Conservation (phyloP, 2,113 vertebrate species). For the Puntigrus tetrazona region DNA sequence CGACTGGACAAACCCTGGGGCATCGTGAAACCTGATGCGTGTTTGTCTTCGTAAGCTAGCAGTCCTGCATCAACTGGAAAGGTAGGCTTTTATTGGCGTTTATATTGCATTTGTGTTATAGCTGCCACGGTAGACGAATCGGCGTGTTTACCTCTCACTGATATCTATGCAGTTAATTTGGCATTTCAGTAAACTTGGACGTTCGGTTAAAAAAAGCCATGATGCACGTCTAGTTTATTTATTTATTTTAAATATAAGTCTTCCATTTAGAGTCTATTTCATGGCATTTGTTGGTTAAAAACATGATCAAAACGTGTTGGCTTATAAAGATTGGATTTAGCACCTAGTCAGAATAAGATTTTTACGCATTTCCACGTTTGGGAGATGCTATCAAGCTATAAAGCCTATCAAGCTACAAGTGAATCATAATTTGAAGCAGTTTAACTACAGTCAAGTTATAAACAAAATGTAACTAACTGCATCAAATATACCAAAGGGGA, state of each 20-base stretch:
- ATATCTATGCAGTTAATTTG: neutral
- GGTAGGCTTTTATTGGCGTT: slow-evolving; percentile 11
- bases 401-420: neutral
- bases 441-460: neutral
- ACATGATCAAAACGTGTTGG: neutral
- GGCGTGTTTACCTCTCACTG: neutral
- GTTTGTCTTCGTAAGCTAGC: neutral
- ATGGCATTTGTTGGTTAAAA: neutral
- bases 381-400: neutral
- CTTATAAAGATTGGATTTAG: neutral
- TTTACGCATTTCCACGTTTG: neutral
- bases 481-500: neutral
- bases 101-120: neutral
- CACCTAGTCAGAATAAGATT: neutral
- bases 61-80: slow-evolving; percentile 3
- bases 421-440: neutral
- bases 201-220: neutral
- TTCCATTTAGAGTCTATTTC: neutral
- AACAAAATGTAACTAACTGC: neutral
- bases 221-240: neutral
- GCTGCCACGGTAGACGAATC: no score
- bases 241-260: neutral
- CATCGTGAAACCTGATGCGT: neutral
- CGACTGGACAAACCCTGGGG: slow-evolving; percentile 11
- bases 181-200: neutral